phyloP scores from a whole-genome alignment of 2,113 vertebrate species.

The Dolichotis patagonum region DNA sequence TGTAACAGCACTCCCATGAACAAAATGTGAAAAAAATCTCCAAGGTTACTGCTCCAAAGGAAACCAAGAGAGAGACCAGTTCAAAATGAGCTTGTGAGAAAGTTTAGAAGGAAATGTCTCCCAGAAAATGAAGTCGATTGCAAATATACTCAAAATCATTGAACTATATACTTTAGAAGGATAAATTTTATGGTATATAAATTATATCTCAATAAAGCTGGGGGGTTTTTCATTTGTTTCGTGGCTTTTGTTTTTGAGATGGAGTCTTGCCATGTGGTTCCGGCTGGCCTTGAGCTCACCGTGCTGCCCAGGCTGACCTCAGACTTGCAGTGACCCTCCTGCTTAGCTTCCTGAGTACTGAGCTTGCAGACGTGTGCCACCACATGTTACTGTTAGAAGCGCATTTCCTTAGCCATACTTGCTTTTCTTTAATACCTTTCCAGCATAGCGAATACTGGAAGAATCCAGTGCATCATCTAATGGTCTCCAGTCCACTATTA shows the following conservation, averaged over 20 bases:
- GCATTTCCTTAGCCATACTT: not conserved
- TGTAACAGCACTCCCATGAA: not conserved
- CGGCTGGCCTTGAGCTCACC: not conserved
- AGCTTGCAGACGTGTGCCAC: not conserved
- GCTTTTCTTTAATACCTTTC: slow-evolving; percentile 89
- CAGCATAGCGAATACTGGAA: slow-evolving; percentile 96
- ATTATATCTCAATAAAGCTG: slow-evolving; percentile 10
- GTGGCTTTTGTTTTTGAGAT: not conserved
- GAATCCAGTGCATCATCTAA: slow-evolving; percentile 94
- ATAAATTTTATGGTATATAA: not conserved
- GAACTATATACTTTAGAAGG: not conserved
- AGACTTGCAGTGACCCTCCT: not conserved
- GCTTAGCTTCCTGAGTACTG: not conserved
- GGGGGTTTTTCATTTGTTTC: not conserved
- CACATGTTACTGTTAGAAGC: not conserved
- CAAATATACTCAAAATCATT: slow-evolving; percentile 23
- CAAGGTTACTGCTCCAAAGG: not conserved
- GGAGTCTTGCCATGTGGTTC: not conserved
- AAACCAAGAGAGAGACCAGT: not conserved
- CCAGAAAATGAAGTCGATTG: not conserved
- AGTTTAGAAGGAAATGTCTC: not conserved
- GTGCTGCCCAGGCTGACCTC: not conserved
- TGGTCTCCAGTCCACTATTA: slow-evolving; percentile 94
- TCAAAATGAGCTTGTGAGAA: not conserved
- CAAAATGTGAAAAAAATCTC: not conserved